Base-by-base conservation (phyloP, 2,113 vertebrate species). In the Rhabdornis inornatus region DNA sequence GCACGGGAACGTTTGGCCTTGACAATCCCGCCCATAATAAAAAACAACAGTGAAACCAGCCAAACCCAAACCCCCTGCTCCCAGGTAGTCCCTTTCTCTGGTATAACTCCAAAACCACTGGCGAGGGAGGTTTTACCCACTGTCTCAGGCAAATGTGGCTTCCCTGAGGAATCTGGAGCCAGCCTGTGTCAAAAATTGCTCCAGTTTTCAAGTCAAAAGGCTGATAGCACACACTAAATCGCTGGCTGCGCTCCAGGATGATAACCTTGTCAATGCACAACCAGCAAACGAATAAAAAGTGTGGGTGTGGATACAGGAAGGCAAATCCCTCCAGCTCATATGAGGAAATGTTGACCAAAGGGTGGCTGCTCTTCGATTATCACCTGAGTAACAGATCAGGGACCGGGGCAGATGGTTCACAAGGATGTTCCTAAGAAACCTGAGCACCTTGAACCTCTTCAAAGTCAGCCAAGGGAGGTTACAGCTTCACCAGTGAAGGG, bases 171-270 rank as follows among this genome's bases (percentile, higher is more conserved):
- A 70, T 39, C 9, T 60, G 53, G 42, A 90, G 39, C 39, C 8
- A 1, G 15, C 18, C 55, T 79, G 61, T 71, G 40, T 28, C n/a
- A 68, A 84, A 81, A 93, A 40, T 30, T 1, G 0, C 37, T 57
- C 25, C 33, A 18, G 16, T 40, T 81, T 66, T n/a, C 21, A 23
- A 64, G 57, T 16, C 25, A 35, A 28, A 78, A 79, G n/a, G 53
- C 61, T 12, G 4, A 66, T 1, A 75, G 70, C 39, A 33, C 33
- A 12, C 0, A 2, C 11, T 47, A 4, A 24, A 2, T 30, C 0
- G 0, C 49, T 91, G 91, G 90, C 86, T 1, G 0, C 45, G 74
- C 52, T 76, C 89, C 89, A 86, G 77, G 69, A 12, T 1, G 5
- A 90, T 83, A 87, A 90, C 21, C 17, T 56, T 4, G 11, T 37